Conservation (phyloP, 2,797 vertebrate genomes). For the Malacoctenus gilli region DNA sequence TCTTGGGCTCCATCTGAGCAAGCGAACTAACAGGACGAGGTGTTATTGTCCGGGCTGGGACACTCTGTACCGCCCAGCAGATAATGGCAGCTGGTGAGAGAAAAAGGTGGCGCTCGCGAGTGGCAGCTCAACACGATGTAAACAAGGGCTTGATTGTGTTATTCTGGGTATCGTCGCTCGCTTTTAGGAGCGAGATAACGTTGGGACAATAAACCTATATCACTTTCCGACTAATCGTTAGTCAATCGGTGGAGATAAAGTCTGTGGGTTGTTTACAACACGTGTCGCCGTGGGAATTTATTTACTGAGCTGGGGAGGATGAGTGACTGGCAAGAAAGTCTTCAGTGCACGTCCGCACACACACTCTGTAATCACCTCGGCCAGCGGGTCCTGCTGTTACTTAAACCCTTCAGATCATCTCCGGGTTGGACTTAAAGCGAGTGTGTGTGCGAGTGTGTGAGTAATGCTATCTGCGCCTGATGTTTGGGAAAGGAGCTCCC, state of each 20-base stretch:
- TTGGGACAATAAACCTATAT: slow-evolving; percentile 6
- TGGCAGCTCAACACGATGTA: slow-evolving; percentile 1
- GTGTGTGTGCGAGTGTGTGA: too few relatives aligned
- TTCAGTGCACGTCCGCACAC: slow-evolving; percentile 7
- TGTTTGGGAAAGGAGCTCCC: slow-evolving; percentile 48
- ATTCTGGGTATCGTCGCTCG: too few relatives aligned
- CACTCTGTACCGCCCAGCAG: slow-evolving; percentile 8
- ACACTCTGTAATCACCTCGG: slow-evolving; percentile 21
- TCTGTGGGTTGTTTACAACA: slow-evolving; percentile 45
- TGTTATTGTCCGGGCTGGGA: slow-evolving; percentile 20
- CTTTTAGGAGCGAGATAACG: slow-evolving; percentile 13
- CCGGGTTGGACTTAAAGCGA: too few relatives aligned
- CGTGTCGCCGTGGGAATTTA: slow-evolving; percentile 23
- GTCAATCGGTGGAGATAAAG: too few relatives aligned
- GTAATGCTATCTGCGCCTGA: slow-evolving; percentile 3
- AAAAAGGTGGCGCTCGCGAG: not conserved
- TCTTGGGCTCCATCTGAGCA: slow-evolving; percentile 11
- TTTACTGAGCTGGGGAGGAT: too few relatives aligned
- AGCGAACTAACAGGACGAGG: slow-evolving; percentile 18
- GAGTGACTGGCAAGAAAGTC: too few relatives aligned
- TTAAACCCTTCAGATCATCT: slow-evolving; percentile 37
- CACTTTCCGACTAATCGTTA: slow-evolving; percentile 18
- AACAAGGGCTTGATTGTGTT: slow-evolving; percentile 21
- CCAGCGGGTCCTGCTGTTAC: slow-evolving; percentile 6
- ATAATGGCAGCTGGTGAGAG: slow-evolving; percentile 7